Evolutionary conservation across 2,797 vertebrate species (phyloP).

Genomic region (Geotrypetes seraphini): DNA sequence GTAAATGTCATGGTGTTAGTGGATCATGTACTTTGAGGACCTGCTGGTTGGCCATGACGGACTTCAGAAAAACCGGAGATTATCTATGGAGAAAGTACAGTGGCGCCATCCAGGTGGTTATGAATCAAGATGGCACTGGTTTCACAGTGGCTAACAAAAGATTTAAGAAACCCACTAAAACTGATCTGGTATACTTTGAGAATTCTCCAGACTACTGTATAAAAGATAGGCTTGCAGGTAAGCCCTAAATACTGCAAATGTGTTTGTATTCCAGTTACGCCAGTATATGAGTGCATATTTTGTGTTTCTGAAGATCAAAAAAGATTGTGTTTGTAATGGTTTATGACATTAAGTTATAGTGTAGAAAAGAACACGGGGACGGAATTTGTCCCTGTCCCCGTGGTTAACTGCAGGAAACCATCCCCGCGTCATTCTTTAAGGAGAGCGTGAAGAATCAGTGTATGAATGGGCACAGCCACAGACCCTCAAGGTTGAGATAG

Average conservation of each 20-base stretch:
- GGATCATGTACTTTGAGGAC: conserved; percentile 86
- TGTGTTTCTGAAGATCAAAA: conserved; percentile 1
- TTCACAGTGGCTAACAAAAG: conserved; percentile 75
- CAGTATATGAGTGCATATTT: no score
- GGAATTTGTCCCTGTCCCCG: no score
- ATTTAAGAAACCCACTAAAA: conserved; percentile 81
- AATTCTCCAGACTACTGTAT: conserved; percentile 94
- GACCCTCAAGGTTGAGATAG: no score
- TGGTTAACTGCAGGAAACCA: no score
- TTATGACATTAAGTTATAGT: no score
- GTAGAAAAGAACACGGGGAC: no score
- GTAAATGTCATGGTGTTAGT: conserved; percentile 92
- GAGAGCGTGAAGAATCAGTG: no score
- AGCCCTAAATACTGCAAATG: conserved; percentile 5
- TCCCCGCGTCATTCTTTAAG: no score
- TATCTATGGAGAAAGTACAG: conserved; percentile 84
- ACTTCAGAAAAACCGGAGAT: conserved; percentile 85
- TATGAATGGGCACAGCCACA: no score
- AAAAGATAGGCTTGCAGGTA: conserved; percentile 81
- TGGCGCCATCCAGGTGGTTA: conserved; percentile 82
- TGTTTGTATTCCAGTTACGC: conserved; percentile 15
- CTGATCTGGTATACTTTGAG: conserved; percentile 90
- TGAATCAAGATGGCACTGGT: conserved; percentile 89
- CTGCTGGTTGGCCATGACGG: conserved; percentile 89
- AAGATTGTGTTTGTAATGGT: no score